Percentiles rank a stretch among this genome's conserved stretches.
Conservation (phyloP, 1,140 invertebrate species). For the Drosophila mayri region DNA sequence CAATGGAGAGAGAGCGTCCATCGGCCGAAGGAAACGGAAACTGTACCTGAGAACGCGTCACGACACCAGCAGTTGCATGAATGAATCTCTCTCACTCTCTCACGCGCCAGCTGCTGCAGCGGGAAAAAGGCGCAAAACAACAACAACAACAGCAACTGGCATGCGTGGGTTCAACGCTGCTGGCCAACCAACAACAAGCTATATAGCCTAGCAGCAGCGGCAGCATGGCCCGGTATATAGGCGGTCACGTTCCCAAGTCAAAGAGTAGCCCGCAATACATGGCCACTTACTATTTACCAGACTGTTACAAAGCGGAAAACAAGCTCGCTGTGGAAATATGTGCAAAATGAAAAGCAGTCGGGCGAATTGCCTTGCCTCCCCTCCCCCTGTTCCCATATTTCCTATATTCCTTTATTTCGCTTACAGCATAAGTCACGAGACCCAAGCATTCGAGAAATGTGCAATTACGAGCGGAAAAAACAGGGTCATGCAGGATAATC, state of each 20-base stretch:
- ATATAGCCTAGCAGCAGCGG: slow-evolving; percentile 11
- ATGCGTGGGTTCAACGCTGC: slow-evolving; percentile 70
- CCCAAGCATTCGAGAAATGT: slow-evolving; percentile 15
- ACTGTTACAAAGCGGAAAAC: slow-evolving; percentile 69
- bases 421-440: slow-evolving; percentile 47
- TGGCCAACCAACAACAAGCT: slow-evolving; percentile 61
- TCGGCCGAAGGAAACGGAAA: slow-evolving; percentile 50
- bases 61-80: slow-evolving; percentile 64
- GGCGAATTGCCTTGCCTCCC: slow-evolving; percentile 26
- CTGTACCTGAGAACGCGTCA: slow-evolving; percentile 76
- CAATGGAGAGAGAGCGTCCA: slow-evolving; percentile 13
- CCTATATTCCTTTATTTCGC: not conserved
- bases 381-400: slow-evolving; percentile 12
- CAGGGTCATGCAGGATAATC: slow-evolving; percentile 20
- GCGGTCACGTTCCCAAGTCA: slow-evolving; percentile 70
- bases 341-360: slow-evolving; percentile 59
- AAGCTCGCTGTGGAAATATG: slow-evolving; percentile 64
- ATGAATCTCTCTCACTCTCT: slow-evolving; percentile 65
- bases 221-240: slow-evolving; percentile 52
- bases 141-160: slow-evolving; percentile 27
- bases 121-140: slow-evolving; percentile 71
- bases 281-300: slow-evolving; percentile 53
- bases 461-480: slow-evolving; percentile 20
- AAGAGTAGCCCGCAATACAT: slow-evolving; percentile 62
- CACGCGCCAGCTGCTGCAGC: slow-evolving; percentile 61